Evolutionary conservation across 2,113 vertebrate genomes (phyloP), one percentile per base, ranked within the genome.

Genomic region (Acinonyx jubatus): DNA sequence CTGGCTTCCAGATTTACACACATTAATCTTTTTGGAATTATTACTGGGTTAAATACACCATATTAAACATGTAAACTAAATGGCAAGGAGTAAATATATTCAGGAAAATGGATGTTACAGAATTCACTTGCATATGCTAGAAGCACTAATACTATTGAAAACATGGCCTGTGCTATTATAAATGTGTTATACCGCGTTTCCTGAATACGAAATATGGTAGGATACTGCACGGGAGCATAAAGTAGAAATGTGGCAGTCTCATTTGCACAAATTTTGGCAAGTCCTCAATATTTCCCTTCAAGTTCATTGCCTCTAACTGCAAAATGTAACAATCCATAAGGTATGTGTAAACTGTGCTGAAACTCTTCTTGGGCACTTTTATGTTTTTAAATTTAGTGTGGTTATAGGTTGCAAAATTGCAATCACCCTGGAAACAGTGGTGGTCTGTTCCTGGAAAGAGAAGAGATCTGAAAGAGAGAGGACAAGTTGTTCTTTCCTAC

Each of bases 91-190:
- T 93, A 97, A 97, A 96, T 96, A 7, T 45, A 84, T 66, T 36
- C 88, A 45, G 83, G 88, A 48, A 13, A 93, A 82, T 16, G 65
- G 69, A 41, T 85, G 41, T 76, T 87, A 5, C 36, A 45, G 52
- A 73, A 98, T 97, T 98, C 76, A 95, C n/a, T 90, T 86, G 66
- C 69, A 91, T 98, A 89, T 90, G 19, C 95, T 98, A 76, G 10
- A 97, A 94, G 36, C 96, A 91, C 85, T 96, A 95, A 97, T 97
- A 96, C 91, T 91, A 90, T 95, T 96, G 98, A 92, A 98, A 98
- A 97, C 89, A 94, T 94, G 84, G 71, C 91, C 6, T 87, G 68
- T 94, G 66, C 94, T 96, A 81, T 91, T 91, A 93, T 21, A 94
- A 98, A 98, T 97, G 61, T 97, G 96, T 88, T 89, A 96, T 89